Percentiles rank a stretch among this genome's conserved stretches.
Conservation (phyloP, 2,888 invertebrate genomes). For the Drosophila aldrichi region DNA sequence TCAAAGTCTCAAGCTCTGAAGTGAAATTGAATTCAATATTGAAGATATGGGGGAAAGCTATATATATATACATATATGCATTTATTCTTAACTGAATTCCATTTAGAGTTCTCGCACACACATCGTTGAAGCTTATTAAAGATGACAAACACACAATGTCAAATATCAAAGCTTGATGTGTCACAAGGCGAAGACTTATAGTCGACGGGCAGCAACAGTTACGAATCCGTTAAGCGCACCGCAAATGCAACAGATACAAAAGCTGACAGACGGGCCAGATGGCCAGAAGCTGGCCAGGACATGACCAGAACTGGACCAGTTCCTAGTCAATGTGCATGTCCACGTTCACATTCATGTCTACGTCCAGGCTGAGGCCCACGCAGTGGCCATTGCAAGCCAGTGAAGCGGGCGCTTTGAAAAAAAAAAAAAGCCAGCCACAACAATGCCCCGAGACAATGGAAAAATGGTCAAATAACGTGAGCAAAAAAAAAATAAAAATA, state of each 20-base stretch:
- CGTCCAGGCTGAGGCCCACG: background rate
- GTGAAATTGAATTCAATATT: background rate
- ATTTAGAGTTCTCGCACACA: background rate
- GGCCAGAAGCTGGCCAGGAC: conserved; percentile 24
- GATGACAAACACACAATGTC: conserved; percentile 27
- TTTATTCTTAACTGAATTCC: background rate
- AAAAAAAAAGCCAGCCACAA: conserved; percentile 37
- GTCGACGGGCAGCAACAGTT: conserved; percentile 24
- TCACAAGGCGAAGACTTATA: background rate
- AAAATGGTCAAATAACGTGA: conserved; percentile 34
- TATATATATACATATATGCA: no score
- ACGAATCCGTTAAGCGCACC: conserved; percentile 42
- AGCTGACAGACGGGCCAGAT: conserved; percentile 25
- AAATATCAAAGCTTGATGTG: conserved; percentile 4
- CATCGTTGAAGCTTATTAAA: background rate
- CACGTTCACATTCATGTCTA: background rate
- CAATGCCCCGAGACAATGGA: conserved; percentile 30
- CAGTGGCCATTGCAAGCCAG: conserved; percentile 32
- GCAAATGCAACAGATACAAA: conserved; percentile 58
- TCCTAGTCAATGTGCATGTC: conserved; percentile 6
- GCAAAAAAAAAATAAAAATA: background rate
- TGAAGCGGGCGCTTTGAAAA: conserved; percentile 32
- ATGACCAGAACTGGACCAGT: conserved; percentile 7
- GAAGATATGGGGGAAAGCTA: background rate
- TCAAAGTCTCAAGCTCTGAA: background rate